Evolutionary conservation across 64 coral and sea anemone genomes (phyloP).

Genomic region (Pachyseris speciosa): DNA sequence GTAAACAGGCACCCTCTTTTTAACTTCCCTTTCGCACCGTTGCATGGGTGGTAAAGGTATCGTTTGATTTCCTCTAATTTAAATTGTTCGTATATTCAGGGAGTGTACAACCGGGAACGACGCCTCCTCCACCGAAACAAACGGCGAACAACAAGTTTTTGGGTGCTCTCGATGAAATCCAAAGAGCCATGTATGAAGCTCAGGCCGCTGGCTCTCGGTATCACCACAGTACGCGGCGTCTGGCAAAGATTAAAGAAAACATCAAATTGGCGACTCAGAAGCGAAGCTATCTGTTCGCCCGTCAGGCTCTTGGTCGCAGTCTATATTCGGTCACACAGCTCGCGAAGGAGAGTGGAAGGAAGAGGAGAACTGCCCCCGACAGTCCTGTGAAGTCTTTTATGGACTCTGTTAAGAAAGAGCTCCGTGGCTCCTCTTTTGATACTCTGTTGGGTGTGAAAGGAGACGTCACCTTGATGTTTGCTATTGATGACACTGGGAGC

Average conservation of each 20-base stretch:
- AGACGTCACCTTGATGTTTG: conserved; percentile 78
- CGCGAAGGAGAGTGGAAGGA: conserved; percentile 1
- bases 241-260: conserved; percentile 32
- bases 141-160: conserved; percentile 89
- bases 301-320: conserved; percentile 49
- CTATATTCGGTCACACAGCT: conserved; percentile 30
- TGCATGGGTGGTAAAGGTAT: too few species aligned
- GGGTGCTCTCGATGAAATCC: conserved; percentile 64
- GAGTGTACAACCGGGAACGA: too few species aligned
- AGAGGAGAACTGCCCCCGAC: conserved; percentile 7
- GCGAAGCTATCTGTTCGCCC: conserved; percentile 66
- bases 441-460: conserved; percentile 64
- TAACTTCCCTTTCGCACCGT: too few species aligned
- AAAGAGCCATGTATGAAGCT: conserved; percentile 60
- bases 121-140: too few species aligned
- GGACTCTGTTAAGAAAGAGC: conserved; percentile 53
- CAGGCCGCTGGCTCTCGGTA: conserved; percentile 10
- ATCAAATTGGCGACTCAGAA: conserved; percentile 57
- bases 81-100: too few species aligned
- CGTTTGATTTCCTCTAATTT: too few species aligned
- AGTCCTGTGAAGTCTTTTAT: conserved; percentile 17
- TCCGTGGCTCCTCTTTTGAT: conserved; percentile 47
- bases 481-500: conserved; percentile 79
- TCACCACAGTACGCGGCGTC: not conserved
- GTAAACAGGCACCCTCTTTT: too few species aligned